Evolutionary conservation across 2,113 vertebrate genomes (phyloP).

Genomic region (Burhinus bistriatus): DNA sequence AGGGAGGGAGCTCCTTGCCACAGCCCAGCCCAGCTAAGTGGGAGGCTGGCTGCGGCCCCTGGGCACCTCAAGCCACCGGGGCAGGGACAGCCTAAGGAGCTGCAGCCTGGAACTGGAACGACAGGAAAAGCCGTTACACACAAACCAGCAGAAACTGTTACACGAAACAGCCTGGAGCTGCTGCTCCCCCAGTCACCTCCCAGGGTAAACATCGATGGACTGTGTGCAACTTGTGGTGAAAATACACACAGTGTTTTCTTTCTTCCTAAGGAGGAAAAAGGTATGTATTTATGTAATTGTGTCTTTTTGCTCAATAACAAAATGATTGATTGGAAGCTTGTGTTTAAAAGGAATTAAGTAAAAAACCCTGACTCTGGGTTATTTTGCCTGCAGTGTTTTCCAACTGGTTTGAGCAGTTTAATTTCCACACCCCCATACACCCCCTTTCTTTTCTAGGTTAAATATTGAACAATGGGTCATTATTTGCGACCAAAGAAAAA

Average conservation of each 20-base stretch:
- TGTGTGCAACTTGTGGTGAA: neutral
- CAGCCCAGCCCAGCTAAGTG: fast-evolving
- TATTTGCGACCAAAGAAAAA: neutral
- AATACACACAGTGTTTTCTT: neutral
- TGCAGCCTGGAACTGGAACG: fast-evolving
- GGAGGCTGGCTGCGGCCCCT: fast-evolving
- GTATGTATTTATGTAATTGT: neutral
- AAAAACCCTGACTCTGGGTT: neutral
- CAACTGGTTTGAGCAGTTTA: neutral
- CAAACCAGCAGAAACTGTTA: neutral
- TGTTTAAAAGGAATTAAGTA: neutral
- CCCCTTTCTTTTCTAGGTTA: neutral
- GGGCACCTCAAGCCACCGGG: fast-evolving
- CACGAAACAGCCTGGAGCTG: neutral
- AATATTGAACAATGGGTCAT: neutral
- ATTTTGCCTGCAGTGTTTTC: neutral
- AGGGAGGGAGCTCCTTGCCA: neutral
- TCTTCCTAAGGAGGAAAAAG: neutral
- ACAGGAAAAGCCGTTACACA: neutral
- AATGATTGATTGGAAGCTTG: neutral
- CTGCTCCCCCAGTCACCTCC: neutral
- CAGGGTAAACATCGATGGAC: fast-evolving
- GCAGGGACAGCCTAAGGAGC: neutral
- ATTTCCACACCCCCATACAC: neutral
- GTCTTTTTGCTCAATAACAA: neutral